A percentile compares a stretch with the other conserved stretches of the same genome.
Conservation (phyloP, 2,797 vertebrate species). For the Crotalus adamanteus region DNA sequence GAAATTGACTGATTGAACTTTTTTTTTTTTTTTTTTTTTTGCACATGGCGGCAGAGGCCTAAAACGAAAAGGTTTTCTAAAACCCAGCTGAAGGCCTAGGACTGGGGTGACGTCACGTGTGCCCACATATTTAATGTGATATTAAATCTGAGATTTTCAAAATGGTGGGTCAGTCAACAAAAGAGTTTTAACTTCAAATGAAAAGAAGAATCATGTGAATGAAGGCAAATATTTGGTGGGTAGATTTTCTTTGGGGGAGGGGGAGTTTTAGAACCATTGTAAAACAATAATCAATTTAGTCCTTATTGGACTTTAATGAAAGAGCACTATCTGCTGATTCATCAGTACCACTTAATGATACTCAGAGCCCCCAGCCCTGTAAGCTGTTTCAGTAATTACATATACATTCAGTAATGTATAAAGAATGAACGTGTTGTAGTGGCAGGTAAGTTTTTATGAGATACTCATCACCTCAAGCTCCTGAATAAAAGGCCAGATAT, state of each 20-base stretch:
- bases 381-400: neutral
- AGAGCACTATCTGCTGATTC: conserved; percentile 26
- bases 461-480: neutral
- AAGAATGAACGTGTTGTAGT: neutral
- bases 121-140: neutral
- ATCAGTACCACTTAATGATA: neutral
- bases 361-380: neutral
- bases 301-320: neutral
- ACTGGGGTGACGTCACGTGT: too few species aligned
- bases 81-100: too few species aligned
- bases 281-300: neutral
- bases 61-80: too few species aligned
- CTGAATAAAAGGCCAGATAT: neutral
- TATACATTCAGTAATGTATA: neutral
- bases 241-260: neutral
- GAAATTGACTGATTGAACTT: too few species aligned
- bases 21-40: too few species aligned
- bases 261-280: neutral
- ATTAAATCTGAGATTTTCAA: neutral
- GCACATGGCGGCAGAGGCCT: too few species aligned
- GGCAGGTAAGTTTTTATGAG: neutral
- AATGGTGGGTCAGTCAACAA: neutral
- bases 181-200: neutral
- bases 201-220: neutral
- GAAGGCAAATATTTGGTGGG: neutral